Conservation (phyloP, 2,888 invertebrate species). For the Pseudococcus jackbeardsleyi region DNA sequence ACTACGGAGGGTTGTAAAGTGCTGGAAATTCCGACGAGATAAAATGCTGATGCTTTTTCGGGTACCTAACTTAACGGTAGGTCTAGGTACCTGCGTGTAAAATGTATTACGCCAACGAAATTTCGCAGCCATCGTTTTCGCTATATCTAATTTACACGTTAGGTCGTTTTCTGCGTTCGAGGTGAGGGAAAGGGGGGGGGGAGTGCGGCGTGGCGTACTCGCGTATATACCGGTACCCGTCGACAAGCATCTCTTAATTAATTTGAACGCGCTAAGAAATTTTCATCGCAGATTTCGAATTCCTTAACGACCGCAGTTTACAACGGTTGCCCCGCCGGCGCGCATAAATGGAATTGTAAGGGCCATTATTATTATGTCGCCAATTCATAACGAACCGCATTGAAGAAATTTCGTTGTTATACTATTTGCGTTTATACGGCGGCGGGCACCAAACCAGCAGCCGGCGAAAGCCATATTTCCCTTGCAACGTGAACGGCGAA, state of each 20-base stretch:
- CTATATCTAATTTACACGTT: constrained; percentile 19
- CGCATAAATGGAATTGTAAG: constrained; percentile 46
- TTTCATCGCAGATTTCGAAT: constrained; percentile 53
- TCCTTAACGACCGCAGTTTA: constrained; percentile 53
- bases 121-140: not conserved
- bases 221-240: constrained; percentile 30
- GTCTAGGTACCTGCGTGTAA: constrained; percentile 1
- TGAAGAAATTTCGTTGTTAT: constrained; percentile 45
- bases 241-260: constrained; percentile 55
- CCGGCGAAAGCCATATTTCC: not conserved
- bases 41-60: constrained; percentile 10
- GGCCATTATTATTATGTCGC: constrained; percentile 52
- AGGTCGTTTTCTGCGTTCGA: not conserved
- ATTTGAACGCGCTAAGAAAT: constrained; percentile 51
- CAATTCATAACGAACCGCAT: constrained; percentile 53
- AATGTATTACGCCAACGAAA: constrained; percentile 5
- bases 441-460: not conserved
- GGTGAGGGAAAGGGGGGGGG: not conserved
- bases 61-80: not conserved
- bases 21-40: constrained; percentile 28
- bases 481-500: constrained; percentile 19
- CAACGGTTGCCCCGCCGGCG: constrained; percentile 34
- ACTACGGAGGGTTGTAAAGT: not conserved
- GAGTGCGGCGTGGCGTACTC: not conserved
- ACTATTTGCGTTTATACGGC: not conserved